Evolutionary conservation across 2,888 invertebrate genomes (phyloP).

Genomic region (Macroteleia sp.): DNA sequence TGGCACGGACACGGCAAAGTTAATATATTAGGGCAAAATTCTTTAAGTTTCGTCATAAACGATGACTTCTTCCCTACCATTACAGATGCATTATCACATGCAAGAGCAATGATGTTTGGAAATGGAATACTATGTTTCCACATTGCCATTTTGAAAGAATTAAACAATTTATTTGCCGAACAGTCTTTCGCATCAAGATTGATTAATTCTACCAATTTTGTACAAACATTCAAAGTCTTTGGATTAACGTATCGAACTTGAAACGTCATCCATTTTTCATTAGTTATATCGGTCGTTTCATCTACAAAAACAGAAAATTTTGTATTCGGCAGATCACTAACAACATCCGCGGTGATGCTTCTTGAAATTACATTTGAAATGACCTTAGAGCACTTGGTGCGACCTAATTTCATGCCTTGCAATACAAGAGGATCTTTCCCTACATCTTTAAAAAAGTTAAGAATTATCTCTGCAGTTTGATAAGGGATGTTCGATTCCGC

Average conservation of each 20-base stretch:
- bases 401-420: background rate
- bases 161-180: no score
- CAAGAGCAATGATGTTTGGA: no score
- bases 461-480: slow-evolving; percentile 10
- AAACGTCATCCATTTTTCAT: slow-evolving; percentile 24
- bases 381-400: slow-evolving; percentile 3
- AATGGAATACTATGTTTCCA: no score
- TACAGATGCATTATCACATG: no score
- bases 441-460: slow-evolving; percentile 8
- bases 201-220: no score
- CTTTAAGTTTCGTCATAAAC: no score
- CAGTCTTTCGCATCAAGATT: no score
- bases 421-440: slow-evolving; percentile 16
- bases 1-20: slow-evolving; percentile 23
- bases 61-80: background rate
- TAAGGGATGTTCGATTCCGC: slow-evolving; percentile 34
- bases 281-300: slow-evolving; percentile 10
- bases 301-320: slow-evolving; percentile 15
- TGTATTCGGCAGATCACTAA: no score
- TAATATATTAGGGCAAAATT: background rate
- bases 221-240: slow-evolving; percentile 4
- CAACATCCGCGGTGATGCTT: no score
- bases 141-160: no score
- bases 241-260: slow-evolving; percentile 3
- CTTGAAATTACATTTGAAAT: slow-evolving; percentile 11